These are phyloP conservation scores for Crotalus viridis DNA, from an alignment of 2,113 vertebrate species.

Conservation along the genomic window DNA sequence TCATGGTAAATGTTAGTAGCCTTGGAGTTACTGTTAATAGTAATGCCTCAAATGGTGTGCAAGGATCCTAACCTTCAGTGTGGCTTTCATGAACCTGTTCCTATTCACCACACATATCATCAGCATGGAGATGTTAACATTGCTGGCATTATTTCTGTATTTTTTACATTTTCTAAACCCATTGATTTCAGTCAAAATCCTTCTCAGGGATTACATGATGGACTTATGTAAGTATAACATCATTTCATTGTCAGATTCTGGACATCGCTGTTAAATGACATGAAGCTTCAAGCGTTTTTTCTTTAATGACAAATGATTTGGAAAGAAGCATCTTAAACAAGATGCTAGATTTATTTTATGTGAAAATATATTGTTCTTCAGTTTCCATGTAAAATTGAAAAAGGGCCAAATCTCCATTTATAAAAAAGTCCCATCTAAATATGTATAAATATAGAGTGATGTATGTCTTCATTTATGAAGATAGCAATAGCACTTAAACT, in stretches of 20 bases:
- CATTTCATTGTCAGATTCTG: background rate
- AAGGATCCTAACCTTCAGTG: background rate
- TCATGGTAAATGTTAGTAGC: background rate
- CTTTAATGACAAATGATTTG: too few species aligned
- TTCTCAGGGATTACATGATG: background rate
- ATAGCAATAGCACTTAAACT: too few species aligned
- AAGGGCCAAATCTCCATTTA: too few species aligned
- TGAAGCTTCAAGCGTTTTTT: too few species aligned
- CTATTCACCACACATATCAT: background rate
- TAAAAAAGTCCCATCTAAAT: too few species aligned
- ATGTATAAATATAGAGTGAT: too few species aligned
- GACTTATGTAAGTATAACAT: background rate
- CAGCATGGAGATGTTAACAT: background rate
- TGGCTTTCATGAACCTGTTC: background rate
- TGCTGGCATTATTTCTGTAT: background rate
- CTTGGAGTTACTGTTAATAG: background rate
- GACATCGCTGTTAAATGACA: too few species aligned
- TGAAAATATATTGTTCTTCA: background rate
- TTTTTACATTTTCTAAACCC: background rate
- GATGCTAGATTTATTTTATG: too few species aligned
- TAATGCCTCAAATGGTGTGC: background rate
- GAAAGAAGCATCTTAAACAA: too few species aligned
- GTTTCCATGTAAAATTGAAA: too few species aligned
- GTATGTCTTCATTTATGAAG: too few species aligned
- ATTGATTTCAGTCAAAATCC: background rate